A percentile compares a stretch with the other conserved stretches of the same genome.
Conservation (phyloP, 2,797 vertebrate species). For the Nannoperca australis region DNA sequence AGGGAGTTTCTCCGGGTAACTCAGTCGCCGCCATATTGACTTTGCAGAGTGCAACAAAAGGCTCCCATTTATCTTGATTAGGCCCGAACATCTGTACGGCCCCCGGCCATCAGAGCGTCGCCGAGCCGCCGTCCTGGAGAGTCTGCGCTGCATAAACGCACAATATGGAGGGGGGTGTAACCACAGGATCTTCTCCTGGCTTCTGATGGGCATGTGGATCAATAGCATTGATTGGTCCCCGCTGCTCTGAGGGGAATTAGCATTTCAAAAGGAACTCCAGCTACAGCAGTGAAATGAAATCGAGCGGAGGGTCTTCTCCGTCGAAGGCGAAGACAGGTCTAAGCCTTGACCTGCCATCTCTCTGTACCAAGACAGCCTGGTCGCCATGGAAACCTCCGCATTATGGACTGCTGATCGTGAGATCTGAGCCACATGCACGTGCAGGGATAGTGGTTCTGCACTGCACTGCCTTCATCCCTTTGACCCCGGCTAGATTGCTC, state of each 20-base stretch:
- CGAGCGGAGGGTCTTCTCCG: slow-evolving; percentile 29
- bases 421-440: slow-evolving; percentile 26
- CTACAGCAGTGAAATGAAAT: slow-evolving; percentile 21
- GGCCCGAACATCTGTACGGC: slow-evolving; percentile 44
- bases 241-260: slow-evolving; percentile 50
- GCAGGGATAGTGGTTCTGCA: neutral
- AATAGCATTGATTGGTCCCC: slow-evolving; percentile 52
- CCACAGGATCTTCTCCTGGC: slow-evolving; percentile 26
- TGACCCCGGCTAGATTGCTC: slow-evolving; percentile 68
- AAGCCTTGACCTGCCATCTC: slow-evolving; percentile 45
- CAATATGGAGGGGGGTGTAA: slow-evolving; percentile 20
- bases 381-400: slow-evolving; percentile 35
- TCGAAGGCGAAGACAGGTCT: slow-evolving; percentile 42
- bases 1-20: slow-evolving; percentile 49
- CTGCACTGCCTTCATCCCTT: slow-evolving; percentile 46
- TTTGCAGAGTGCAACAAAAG: slow-evolving; percentile 25
- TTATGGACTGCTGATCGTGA: slow-evolving; percentile 31
- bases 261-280: slow-evolving; percentile 55
- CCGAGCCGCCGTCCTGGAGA: neutral
- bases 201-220: slow-evolving; percentile 51
- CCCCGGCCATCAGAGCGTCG: slow-evolving; percentile 34
- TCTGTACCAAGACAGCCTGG: neutral
- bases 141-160: slow-evolving; percentile 11
- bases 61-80: slow-evolving; percentile 68
- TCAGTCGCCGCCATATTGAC: slow-evolving; percentile 50